Conservation (phyloP, 2,797 vertebrate species). For the Pseudochromis fuscus region DNA sequence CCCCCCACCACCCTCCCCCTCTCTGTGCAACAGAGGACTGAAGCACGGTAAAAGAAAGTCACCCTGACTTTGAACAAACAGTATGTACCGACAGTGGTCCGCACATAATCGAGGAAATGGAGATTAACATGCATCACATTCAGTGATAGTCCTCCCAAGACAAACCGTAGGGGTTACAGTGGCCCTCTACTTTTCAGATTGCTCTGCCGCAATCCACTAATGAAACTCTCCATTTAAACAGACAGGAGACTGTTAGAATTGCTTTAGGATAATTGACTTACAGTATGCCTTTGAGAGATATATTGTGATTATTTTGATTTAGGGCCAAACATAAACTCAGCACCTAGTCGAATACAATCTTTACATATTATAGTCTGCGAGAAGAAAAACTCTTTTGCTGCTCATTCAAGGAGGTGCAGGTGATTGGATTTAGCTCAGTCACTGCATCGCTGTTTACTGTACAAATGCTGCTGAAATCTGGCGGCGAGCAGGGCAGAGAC, state of each 20-base stretch:
- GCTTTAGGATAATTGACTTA: slow-evolving; percentile 60
- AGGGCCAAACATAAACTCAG: slow-evolving; percentile 43
- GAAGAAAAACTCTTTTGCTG: slow-evolving; percentile 12
- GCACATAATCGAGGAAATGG: slow-evolving; percentile 72
- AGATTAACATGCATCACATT: slow-evolving; percentile 79
- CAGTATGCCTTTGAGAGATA: slow-evolving; percentile 48
- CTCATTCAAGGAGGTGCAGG: slow-evolving; percentile 13
- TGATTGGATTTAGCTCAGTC: slow-evolving; percentile 34
- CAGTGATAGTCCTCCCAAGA: slow-evolving; percentile 48
- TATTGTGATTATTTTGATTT: slow-evolving; percentile 43
- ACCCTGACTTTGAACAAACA: slow-evolving; percentile 82
- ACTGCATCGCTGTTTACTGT: slow-evolving; percentile 4
- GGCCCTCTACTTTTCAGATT: slow-evolving; percentile 71
- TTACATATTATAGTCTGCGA: slow-evolving; percentile 25
- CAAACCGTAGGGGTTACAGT: slow-evolving; percentile 64
- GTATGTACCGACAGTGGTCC: slow-evolving; percentile 50
- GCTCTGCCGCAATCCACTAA: slow-evolving; percentile 71
- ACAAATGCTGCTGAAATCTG: slow-evolving; percentile 23
- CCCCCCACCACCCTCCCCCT: slow-evolving; percentile 12
- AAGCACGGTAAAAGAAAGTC: slow-evolving; percentile 71
- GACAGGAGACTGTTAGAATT: slow-evolving; percentile 42
- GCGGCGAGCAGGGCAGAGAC: slow-evolving; percentile 1
- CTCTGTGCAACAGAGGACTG: slow-evolving; percentile 37
- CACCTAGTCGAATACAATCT: slow-evolving; percentile 44
- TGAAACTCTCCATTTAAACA: slow-evolving; percentile 64